A percentile compares a stretch with the other conserved stretches of the same genome.
These are phyloP conservation scores for Porphyrio hochstetteri DNA, from an alignment of 2,113 vertebrate species.

Conservation along the genomic window DNA sequence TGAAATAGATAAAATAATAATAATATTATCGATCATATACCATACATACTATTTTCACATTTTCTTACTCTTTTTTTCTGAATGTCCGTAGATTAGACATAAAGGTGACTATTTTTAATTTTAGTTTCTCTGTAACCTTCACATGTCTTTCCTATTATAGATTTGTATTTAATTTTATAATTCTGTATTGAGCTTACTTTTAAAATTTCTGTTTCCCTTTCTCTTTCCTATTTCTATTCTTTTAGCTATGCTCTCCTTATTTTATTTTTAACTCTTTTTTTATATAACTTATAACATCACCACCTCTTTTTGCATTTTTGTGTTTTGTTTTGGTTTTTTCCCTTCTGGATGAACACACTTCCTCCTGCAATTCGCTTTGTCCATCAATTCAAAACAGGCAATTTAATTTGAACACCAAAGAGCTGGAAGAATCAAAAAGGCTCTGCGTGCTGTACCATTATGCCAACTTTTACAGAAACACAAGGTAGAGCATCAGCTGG, in stretches of 20 bases:
- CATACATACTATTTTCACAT: neutral
- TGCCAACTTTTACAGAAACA: neutral
- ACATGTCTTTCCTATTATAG: neutral
- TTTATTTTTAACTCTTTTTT: neutral
- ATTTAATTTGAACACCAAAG: neutral
- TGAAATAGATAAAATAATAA: neutral
- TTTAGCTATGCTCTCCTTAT: neutral
- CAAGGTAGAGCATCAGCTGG: neutral
- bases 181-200: neutral
- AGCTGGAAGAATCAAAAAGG: neutral
- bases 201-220: neutral
- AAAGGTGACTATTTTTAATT: neutral
- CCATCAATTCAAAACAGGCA: neutral
- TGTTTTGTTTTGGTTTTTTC: neutral
- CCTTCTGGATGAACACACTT: neutral
- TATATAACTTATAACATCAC: accelerated
- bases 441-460: neutral
- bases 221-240: neutral
- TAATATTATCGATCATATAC: neutral
- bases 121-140: neutral
- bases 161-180: neutral
- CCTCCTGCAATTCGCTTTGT: neutral
- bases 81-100: neutral
- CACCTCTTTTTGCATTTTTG: accelerated
- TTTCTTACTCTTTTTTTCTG: neutral